A percentile compares a stretch with the other conserved stretches of the same genome.
These are phyloP conservation scores for Xylocampa areola DNA, from an alignment of 2,888 invertebrate genomes.

Conservation along the genomic window DNA sequence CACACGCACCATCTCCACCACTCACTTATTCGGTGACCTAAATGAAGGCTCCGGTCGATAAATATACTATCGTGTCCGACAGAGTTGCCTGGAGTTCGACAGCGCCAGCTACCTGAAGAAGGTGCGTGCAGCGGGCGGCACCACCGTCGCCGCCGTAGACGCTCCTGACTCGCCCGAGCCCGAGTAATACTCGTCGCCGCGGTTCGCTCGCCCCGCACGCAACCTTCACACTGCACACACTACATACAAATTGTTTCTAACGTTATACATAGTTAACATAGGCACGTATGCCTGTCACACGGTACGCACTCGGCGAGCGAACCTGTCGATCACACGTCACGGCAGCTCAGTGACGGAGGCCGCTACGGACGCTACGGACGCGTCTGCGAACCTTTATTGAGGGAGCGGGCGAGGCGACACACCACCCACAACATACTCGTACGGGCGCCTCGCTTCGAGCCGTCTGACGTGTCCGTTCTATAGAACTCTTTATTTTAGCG, in stretches of 20 bases:
- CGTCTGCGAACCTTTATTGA: conserved; percentile 26
- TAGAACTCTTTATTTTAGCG: conserved; percentile 55
- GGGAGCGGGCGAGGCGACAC: conserved; percentile 15
- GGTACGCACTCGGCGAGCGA: conserved; percentile 56
- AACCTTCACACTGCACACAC: conserved; percentile 46
- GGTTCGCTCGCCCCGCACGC: conserved; percentile 53
- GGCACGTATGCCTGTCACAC: conserved; percentile 38
- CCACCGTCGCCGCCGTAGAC: conserved; percentile 80
- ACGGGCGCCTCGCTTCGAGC: conserved; percentile 41
- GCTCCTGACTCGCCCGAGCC: conserved; percentile 88
- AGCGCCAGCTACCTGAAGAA: conserved; percentile 86
- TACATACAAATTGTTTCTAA: conserved; percentile 36
- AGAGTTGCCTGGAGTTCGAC: conserved; percentile 89
- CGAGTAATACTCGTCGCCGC: conserved; percentile 70
- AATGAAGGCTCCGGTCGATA: conserved; percentile 45
- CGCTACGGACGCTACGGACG: conserved; percentile 58
- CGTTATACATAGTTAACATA: conserved; percentile 38
- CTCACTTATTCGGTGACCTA: conserved; percentile 19
- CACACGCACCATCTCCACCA: conserved; percentile 14
- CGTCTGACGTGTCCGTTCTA: conserved; percentile 62
- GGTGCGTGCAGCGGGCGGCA: conserved; percentile 81
- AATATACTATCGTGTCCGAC: conserved; percentile 70
- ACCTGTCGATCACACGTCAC: conserved; percentile 29
- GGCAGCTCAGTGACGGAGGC: conserved; percentile 48
- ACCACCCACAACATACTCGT: background rate